Evolutionary conservation across 2,113 vertebrate species (phyloP).

Genomic region (Numida meleagris): DNA sequence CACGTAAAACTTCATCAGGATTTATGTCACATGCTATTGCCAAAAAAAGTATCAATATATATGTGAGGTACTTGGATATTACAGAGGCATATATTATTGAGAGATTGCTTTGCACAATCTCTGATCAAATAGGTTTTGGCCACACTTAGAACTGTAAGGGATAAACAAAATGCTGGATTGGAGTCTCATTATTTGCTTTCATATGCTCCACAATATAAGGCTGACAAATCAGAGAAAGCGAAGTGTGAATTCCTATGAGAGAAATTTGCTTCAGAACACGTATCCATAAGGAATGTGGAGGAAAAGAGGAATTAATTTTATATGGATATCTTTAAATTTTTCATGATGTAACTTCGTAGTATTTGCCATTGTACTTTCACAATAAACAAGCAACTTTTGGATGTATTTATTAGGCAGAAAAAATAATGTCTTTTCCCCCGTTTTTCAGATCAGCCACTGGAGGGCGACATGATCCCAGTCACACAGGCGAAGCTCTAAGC

Average conservation of each 20-base stretch:
- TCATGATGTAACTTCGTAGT: neutral
- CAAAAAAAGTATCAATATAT: neutral
- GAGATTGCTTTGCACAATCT: neutral
- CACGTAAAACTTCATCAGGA: neutral
- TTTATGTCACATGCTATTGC: neutral
- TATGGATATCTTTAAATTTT: neutral
- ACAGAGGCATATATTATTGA: neutral
- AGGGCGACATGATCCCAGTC: constrained; percentile 24
- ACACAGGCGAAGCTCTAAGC: neutral
- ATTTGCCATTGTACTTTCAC: neutral
- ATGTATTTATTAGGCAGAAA: neutral
- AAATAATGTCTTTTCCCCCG: neutral
- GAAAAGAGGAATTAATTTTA: neutral
- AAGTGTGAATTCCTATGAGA: neutral
- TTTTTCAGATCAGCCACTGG: constrained; percentile 49
- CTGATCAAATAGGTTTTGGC: neutral
- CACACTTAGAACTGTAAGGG: neutral
- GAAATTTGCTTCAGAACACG: neutral
- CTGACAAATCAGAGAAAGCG: neutral
- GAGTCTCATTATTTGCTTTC: neutral
- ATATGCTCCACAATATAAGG: fast-evolving
- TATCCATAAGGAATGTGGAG: neutral
- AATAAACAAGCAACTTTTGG: neutral
- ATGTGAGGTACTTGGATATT: neutral
- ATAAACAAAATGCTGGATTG: neutral